Evolutionary conservation across 1,140 invertebrate species (phyloP), one percentile per base, ranked within the genome.

Genomic region (Dinoponera quadriceps): DNA sequence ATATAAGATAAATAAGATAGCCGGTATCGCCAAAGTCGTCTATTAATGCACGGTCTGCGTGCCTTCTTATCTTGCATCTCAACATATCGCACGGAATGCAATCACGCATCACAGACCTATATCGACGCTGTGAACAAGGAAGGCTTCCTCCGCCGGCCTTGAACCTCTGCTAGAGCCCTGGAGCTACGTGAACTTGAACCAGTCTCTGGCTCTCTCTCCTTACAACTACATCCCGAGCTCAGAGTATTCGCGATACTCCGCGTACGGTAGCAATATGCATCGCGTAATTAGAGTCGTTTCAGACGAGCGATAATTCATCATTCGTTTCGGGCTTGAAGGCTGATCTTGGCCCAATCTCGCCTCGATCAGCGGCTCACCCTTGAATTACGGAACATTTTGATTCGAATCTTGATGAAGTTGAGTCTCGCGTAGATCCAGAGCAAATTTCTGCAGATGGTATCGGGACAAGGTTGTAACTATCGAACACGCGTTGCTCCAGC

Each of bases 141-240:
- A 92, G 88, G 86, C 89, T 90, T 90, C 88, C 88, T 89, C 83
- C 66, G 55, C 18, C 86, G 88, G 85, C 91, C 92, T 93, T 91
- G 92, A 90, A 88, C 88, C 89, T 85, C 74, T 72, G 69, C 69
- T 90, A 75, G 72, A 91, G 89, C 86, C 90, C 86, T 86, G 86
- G 62, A 90, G 88, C 89, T 77, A 85, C 86, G 85, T 92, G 92
- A 93, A 93, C 92, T 93, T 93, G 92, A 93, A 93, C 92, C 90
- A 93, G 91, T 93, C 88, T 86, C 88, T 91, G 85, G 78, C 87
- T 78, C 86, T 87, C 89, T 86, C 82, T 85, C 85, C 81, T 84
- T 62, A 62, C 63, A 78, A 44, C 2, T 22, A 33, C 51, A 48
- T 29, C 55, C 51, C 44, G 22, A 14, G 44, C 11, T 69, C n/a